Base-by-base conservation (phyloP, 2,888 invertebrate genomes). In the Galeopsomyia nigrocyanea region DNA sequence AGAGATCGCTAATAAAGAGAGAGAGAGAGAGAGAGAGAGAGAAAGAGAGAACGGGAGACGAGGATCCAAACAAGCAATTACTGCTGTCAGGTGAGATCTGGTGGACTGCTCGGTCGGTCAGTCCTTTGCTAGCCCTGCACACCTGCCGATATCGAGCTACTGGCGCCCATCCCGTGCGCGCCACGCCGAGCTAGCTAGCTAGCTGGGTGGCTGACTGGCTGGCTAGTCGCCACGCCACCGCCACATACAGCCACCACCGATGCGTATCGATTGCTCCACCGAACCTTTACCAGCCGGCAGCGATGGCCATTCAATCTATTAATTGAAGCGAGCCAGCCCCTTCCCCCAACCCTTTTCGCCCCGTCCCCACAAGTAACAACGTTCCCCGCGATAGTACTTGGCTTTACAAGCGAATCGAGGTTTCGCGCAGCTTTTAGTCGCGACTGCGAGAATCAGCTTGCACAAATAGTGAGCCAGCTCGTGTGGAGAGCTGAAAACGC, bases 41-140 rank as follows among this genome's bases (percentile, higher is more conserved):
- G 39, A 13, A 19, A 26, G 19, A 26, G 51, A 57, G 31, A 46
- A 17, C 46, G 58, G 17, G 49, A 53, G 47, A 66, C 64, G 65
- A 73, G 70, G 74, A 74, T 75, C 77, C 70, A 78, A 78, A 77
- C 78, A 77, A 75, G 76, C 76, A 77, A 77, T 78, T 77, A 77
- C 76, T 77, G 73, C 76, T 76, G 76, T 75, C 68, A 75, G 73
- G 71, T 68, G 71, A 50, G 65, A 47, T 58, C 65, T 51, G 39
- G 39, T 39, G 22, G 57, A 50, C 26, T 21, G 31, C 56, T 47
- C 19, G 39, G 49, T 55, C 50, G 31, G 26, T 26, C 51, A 46
- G 69, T 26, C 21, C 57, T 57, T 55, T 31, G 13, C 46, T 39
- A 13, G 39, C 50, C 47, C n/a, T 68, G n/a, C 14, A 39, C 61